These are phyloP conservation scores for Gnathonemus longibarbis DNA, from an alignment of 2,113 vertebrate genomes.

Conservation along the genomic window DNA sequence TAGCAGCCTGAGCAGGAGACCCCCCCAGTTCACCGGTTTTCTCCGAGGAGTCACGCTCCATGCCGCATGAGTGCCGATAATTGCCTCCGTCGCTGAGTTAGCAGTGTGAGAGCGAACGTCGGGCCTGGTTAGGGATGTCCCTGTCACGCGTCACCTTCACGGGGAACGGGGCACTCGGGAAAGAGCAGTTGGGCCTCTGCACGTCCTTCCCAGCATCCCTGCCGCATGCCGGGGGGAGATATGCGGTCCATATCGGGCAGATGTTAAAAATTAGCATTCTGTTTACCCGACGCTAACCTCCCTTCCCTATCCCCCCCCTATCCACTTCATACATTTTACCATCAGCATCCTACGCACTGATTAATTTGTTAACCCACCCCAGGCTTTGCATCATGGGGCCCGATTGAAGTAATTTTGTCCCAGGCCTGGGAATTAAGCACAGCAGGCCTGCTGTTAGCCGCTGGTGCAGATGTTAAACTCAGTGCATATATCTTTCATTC, in stretches of 20 bases:
- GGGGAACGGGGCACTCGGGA: neutral
- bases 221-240: neutral
- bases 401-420: neutral
- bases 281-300: neutral
- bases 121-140: neutral
- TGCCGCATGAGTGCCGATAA: neutral
- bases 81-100: neutral
- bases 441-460: neutral
- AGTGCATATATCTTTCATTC: neutral
- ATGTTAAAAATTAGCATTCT: neutral
- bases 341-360: neutral
- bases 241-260: neutral
- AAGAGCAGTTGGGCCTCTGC: neutral
- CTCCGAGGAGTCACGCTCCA: neutral
- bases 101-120: neutral
- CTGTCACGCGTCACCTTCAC: neutral
- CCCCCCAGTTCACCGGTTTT: neutral
- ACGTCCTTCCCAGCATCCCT: neutral
- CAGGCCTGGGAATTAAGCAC: neutral
- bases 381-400: neutral
- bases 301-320: neutral
- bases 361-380: neutral
- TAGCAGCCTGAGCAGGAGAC: neutral
- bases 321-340: neutral
- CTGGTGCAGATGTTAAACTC: neutral